phyloP scores from a whole-genome alignment of 2,113 vertebrate genomes.

The Indicator indicator region DNA sequence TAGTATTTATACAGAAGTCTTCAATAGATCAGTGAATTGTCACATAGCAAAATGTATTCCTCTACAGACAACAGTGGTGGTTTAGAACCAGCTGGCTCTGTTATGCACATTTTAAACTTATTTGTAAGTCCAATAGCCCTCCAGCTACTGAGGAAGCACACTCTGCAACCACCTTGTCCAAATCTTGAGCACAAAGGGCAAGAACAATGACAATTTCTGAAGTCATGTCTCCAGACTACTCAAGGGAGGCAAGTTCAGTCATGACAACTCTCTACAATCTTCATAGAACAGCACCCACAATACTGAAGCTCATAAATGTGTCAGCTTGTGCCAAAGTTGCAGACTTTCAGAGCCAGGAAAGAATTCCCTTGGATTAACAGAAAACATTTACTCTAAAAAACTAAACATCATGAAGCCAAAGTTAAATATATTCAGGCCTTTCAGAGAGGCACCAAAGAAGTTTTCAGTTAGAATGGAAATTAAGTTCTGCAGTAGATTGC shows the following conservation, averaged over 20 bases:
- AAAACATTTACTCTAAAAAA: not conserved
- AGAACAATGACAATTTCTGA: not conserved
- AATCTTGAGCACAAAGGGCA: not conserved
- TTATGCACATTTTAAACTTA: not conserved
- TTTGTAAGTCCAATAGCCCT: not conserved
- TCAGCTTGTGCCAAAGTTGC: not conserved
- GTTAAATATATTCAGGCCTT: not conserved
- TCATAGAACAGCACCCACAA: not conserved
- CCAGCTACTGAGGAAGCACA: not conserved
- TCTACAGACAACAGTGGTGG: not conserved
- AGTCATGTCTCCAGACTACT: not conserved
- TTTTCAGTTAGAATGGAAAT: not conserved
- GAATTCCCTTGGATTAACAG: conserved; percentile 6
- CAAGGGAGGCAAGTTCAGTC: not conserved
- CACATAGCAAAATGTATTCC: not conserved
- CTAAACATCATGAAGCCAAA: not conserved
- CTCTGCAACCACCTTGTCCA: not conserved
- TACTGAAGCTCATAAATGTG: not conserved
- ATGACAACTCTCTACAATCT: not conserved
- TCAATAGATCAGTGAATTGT: not conserved
- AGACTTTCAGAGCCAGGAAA: not conserved
- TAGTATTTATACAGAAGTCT: not conserved
- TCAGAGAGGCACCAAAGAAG: not conserved
- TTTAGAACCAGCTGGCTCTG: not conserved
- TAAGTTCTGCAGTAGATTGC: not conserved